Percentiles rank a stretch among this genome's conserved stretches.
Evolutionary conservation across 2,113 vertebrate genomes (phyloP).

Genomic region (Uria aalge): DNA sequence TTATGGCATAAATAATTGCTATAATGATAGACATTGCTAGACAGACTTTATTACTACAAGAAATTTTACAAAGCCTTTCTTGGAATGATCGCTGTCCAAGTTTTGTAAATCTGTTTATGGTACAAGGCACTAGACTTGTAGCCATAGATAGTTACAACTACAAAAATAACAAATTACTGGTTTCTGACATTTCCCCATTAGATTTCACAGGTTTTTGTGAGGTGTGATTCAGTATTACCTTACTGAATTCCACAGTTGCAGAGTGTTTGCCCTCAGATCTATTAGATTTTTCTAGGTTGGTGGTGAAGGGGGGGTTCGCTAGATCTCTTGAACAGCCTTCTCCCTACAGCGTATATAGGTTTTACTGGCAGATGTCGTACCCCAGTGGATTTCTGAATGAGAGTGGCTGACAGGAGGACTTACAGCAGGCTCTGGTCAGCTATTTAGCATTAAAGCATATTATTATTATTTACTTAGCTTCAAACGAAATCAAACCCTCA

Average conservation of each 20-base stretch:
- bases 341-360: fast-evolving
- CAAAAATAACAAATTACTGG: not conserved
- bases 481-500: not conserved
- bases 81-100: not conserved
- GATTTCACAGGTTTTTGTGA: not conserved
- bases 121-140: not conserved
- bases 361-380: not conserved
- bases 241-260: not conserved
- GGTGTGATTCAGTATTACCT: not conserved
- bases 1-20: not conserved
- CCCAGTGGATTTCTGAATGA: not conserved
- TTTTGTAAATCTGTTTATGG: conserved; percentile 10
- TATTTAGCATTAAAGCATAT: not conserved
- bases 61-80: not conserved
- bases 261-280: not conserved
- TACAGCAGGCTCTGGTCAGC: not conserved
- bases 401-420: not conserved
- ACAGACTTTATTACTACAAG: conserved; percentile 15
- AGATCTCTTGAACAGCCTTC: not conserved
- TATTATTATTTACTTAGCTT: not conserved
- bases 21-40: not conserved
- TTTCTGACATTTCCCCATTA: not conserved
- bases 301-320: not conserved
- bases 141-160: not conserved
- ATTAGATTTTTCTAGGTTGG: not conserved